Percentiles rank a stretch among this genome's conserved stretches.
Conservation (phyloP, 1,140 invertebrate species). For the Rhopalosiphum padi region DNA sequence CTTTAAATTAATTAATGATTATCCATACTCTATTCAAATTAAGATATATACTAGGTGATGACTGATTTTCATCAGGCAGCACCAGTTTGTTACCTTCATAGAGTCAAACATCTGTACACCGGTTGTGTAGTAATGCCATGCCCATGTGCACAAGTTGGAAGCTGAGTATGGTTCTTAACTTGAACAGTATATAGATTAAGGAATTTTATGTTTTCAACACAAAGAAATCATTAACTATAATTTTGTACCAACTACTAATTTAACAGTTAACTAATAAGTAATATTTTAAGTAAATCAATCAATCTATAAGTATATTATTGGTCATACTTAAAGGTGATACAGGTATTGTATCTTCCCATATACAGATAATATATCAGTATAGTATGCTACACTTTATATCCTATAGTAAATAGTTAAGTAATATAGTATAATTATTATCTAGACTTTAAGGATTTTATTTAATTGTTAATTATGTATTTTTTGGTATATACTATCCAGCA, state of each 20-base stretch:
- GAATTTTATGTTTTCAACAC: neutral
- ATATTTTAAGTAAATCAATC: neutral
- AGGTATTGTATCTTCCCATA: neutral
- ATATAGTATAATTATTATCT: neutral
- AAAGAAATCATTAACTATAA: neutral
- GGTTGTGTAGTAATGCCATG: neutral
- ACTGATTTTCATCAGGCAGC: no score
- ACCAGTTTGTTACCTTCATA: neutral
- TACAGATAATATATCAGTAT: neutral
- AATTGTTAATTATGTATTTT: no score
- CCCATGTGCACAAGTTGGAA: neutral
- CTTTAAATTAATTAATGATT: neutral
- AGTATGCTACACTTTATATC: neutral
- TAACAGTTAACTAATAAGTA: neutral
- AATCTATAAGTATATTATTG: neutral
- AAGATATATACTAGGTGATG: no score
- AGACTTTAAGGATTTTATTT: no score
- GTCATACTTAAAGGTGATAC: neutral
- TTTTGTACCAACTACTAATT: neutral
- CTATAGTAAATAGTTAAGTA: neutral
- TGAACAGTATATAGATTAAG: no score
- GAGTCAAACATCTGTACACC: neutral
- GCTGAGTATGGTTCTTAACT: neutral
- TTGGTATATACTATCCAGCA: neutral
- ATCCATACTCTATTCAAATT: no score